Base-by-base conservation (phyloP, 2,888 invertebrate genomes). In the Lysandra coridon region DNA sequence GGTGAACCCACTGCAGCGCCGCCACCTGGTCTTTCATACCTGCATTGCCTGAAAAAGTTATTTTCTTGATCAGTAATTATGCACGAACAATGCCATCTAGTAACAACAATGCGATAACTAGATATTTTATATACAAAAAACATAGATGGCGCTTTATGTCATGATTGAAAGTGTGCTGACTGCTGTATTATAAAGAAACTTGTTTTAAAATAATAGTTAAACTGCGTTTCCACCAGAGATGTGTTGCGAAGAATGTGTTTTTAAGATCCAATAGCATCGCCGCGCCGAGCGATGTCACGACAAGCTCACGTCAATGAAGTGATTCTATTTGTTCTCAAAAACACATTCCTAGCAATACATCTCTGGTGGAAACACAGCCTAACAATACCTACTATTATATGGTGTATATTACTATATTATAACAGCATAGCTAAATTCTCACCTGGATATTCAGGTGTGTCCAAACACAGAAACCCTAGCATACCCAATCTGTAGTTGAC, bases 1-100 rank as follows among this genome's bases (percentile, higher is more conserved):
- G 85, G 79, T 88, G 87, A 0, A 92, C 82, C 91, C 91, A 91
- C 23, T 85, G 86, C 30, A 92, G 80, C 4, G 91, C 92, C 60
- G 87, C 83, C 0, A 91, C 90, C 84, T 92, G 91, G 80, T 93
- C 92, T 81, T 91, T 92, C 81, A 92, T 85, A 0, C 91, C 92
- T 44, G 91, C 91, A 78, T 93, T 93, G 0, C 92, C 93, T 0
- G 33, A 33, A 69, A 69, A 69, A 17, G 4, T 5, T 10, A 4
- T 17, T 3, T 14, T 37, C 14, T 30, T 4, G 12, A 30, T 64
- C 0, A 62, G 4, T 40, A 62, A n/a, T 60, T 60, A n/a, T 23
- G n/a, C 2, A 23, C 10, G 4, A 23, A 30, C 30, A 64, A 12
- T 3, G 64, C 30, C 64, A 64, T 30, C 64, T 30, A 1, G 6